A percentile compares a stretch with the other conserved stretches of the same genome.
These are phyloP conservation scores for Prunella strophiata DNA, from an alignment of 2,797 vertebrate genomes.

Conservation along the genomic window DNA sequence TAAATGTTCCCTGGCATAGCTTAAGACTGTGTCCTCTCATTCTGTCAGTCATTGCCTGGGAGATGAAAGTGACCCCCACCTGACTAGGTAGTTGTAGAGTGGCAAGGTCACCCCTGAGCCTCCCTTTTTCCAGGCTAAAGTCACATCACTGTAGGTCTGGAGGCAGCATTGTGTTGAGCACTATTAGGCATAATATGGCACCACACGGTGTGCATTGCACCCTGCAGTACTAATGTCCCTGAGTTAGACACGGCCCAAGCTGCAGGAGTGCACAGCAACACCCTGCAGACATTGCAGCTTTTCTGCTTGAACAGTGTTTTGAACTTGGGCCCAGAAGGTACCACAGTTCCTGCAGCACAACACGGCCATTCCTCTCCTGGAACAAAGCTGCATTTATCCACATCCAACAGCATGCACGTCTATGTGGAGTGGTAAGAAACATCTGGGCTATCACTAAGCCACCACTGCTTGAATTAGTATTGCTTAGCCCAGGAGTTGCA, in stretches of 20 bases:
- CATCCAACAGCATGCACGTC: accelerated
- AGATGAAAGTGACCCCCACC: accelerated
- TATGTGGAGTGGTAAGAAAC: not conserved
- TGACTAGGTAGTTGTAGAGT: not conserved
- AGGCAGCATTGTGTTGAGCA: not conserved
- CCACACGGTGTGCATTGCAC: not conserved
- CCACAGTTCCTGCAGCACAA: not conserved
- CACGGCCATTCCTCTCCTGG: not conserved
- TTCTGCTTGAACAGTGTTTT: not conserved
- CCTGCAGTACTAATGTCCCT: not conserved
- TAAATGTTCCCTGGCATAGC: not conserved
- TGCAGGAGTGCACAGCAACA: not conserved
- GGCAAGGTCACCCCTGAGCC: not conserved
- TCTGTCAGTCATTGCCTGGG: no score
- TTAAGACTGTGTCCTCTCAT: not conserved
- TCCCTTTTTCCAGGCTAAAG: not conserved
- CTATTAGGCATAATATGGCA: not conserved
- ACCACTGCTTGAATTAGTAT: not conserved
- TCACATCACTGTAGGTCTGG: not conserved
- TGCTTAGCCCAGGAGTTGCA: not conserved
- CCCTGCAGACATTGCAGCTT: not conserved
- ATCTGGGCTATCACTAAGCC: not conserved
- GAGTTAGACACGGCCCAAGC: not conserved
- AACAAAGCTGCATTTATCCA: not conserved
- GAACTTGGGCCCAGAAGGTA: not conserved